Conservation (phyloP, 1,140 invertebrate genomes). For the Camponotus floridanus region DNA sequence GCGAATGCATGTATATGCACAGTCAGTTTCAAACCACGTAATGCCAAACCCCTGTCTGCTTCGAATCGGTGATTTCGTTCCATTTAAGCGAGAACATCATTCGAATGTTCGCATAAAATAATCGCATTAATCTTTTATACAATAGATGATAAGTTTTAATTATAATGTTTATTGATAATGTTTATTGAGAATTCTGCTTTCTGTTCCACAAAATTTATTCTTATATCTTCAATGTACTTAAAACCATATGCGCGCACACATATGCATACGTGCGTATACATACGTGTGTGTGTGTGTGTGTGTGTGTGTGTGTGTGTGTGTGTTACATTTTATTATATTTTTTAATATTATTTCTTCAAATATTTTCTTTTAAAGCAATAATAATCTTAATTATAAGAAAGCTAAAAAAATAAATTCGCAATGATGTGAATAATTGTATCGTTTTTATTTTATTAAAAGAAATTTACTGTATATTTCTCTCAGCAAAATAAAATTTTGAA, state of each 20-base stretch:
- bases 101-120: constrained; percentile 67
- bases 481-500: neutral
- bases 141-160: constrained; percentile 12
- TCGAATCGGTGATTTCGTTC: constrained; percentile 68
- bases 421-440: neutral
- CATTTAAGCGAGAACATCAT: constrained; percentile 62
- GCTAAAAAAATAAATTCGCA: neutral
- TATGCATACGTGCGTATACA: neutral
- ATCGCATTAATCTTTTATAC: constrained; percentile 44
- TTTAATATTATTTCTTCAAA: neutral
- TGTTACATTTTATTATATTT: neutral
- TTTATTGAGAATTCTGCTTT: too few species aligned
- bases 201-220: too few species aligned
- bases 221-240: neutral
- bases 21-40: constrained; percentile 73
- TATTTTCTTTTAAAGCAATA: neutral
- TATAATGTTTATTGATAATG: neutral
- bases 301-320: neutral
- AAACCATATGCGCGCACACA: neutral
- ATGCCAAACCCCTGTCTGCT: constrained; percentile 69
- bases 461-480: neutral
- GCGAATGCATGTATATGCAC: constrained; percentile 29
- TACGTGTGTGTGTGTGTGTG: neutral
- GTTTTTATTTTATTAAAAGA: neutral
- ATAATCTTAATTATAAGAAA: neutral